A percentile compares a stretch with the other conserved stretches of the same genome.
These are phyloP conservation scores for Brachypodius melanocephalos DNA, from an alignment of 2,113 vertebrate genomes.

Conservation along the genomic window DNA sequence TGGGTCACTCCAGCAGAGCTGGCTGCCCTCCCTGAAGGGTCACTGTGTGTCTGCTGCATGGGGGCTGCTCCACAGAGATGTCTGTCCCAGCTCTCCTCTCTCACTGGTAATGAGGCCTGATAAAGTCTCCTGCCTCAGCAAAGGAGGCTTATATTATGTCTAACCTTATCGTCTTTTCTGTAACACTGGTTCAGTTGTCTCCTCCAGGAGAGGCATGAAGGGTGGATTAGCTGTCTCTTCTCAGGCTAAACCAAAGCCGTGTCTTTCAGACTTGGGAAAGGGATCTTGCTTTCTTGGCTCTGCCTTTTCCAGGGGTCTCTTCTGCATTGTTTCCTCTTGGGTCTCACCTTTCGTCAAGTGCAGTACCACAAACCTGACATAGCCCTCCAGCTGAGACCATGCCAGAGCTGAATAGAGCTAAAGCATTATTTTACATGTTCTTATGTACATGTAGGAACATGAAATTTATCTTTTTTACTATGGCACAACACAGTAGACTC, in stretches of 20 bases:
- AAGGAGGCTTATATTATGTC: not conserved
- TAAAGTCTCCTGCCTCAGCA: not conserved
- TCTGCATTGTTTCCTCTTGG: not conserved
- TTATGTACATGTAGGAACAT: not conserved
- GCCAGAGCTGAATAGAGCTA: not conserved
- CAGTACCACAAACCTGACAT: not conserved
- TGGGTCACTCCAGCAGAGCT: not conserved
- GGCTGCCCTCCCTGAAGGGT: not conserved
- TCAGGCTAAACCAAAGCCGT: not conserved
- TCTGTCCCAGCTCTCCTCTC: not conserved
- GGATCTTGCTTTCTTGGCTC: not conserved
- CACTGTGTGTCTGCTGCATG: not conserved
- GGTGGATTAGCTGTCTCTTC: not conserved
- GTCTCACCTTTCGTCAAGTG: not conserved
- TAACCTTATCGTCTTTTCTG: not conserved
- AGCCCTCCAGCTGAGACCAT: not conserved
- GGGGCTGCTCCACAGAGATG: not conserved
- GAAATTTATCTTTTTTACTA: not conserved
- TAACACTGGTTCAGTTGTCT: not conserved
- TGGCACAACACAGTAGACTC: not conserved
- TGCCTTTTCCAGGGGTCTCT: not conserved
- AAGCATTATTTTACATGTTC: not conserved
- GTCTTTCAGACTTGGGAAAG: not conserved
- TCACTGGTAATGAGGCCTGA: not conserved
- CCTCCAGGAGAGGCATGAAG: not conserved